Evolutionary conservation across 2,113 vertebrate species (phyloP).

Genomic region (Aptenodytes forsteri): DNA sequence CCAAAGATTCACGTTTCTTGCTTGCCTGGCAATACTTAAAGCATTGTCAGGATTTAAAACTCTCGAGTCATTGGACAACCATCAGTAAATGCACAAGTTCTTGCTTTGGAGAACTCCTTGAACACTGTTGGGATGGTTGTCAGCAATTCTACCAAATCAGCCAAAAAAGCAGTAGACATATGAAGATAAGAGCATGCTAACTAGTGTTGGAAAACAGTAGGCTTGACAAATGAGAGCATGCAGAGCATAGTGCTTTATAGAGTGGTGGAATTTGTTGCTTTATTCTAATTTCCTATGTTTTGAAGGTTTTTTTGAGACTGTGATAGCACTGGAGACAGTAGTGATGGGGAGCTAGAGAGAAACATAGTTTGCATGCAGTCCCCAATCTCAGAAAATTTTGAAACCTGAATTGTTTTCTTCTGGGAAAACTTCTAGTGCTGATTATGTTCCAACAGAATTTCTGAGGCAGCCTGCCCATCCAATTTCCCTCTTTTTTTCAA

Average conservation of each 20-base stretch:
- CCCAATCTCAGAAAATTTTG: background rate
- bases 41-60: background rate
- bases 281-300: background rate
- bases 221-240: background rate
- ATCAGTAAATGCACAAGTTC: background rate
- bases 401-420: background rate
- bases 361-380: background rate
- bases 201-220: background rate
- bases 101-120: background rate
- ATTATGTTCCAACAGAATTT: background rate
- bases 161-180: background rate
- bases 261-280: background rate
- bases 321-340: background rate
- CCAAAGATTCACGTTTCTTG: background rate
- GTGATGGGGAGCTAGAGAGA: background rate
- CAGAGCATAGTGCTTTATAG: background rate
- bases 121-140: background rate
- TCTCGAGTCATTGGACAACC: background rate
- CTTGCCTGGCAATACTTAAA: background rate
- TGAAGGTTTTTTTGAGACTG: background rate
- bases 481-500: background rate
- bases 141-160: background rate
- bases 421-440: background rate
- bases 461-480: background rate
- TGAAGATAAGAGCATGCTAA: background rate